Conservation (phyloP, 2,113 vertebrate genomes). For the Nymphicus hollandicus region DNA sequence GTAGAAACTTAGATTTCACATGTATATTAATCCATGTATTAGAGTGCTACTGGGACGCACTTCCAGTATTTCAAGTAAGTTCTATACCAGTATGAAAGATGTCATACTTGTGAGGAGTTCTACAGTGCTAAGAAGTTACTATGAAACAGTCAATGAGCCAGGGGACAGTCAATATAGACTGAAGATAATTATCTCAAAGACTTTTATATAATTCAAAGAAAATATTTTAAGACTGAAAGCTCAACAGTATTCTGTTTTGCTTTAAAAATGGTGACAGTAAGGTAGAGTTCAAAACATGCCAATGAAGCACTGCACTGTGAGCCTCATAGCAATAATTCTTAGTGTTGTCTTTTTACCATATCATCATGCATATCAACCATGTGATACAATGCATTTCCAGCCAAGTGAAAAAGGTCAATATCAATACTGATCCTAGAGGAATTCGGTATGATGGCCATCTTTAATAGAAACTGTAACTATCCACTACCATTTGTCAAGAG, state of each 20-base stretch:
- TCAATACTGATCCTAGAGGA: background rate
- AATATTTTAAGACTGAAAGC: background rate
- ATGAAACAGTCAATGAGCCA: background rate
- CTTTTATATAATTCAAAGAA: background rate
- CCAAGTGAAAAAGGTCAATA: background rate
- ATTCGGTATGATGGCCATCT: background rate
- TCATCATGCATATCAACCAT: background rate
- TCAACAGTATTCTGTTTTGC: background rate
- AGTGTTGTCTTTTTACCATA: background rate
- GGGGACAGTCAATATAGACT: background rate
- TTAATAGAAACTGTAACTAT: background rate
- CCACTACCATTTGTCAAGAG: background rate
- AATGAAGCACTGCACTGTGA: background rate
- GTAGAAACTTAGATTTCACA: background rate
- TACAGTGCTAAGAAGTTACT: background rate
- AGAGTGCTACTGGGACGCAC: background rate
- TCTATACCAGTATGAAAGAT: background rate
- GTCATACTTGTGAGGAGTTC: background rate
- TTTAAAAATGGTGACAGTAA: background rate
- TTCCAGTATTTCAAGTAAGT: background rate
- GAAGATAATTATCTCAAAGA: background rate
- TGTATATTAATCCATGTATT: background rate
- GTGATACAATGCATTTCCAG: background rate
- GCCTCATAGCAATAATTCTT: background rate
- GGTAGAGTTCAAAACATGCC: background rate